Evolutionary conservation across 2,113 vertebrate genomes (phyloP).

Genomic region (Columbina picui): DNA sequence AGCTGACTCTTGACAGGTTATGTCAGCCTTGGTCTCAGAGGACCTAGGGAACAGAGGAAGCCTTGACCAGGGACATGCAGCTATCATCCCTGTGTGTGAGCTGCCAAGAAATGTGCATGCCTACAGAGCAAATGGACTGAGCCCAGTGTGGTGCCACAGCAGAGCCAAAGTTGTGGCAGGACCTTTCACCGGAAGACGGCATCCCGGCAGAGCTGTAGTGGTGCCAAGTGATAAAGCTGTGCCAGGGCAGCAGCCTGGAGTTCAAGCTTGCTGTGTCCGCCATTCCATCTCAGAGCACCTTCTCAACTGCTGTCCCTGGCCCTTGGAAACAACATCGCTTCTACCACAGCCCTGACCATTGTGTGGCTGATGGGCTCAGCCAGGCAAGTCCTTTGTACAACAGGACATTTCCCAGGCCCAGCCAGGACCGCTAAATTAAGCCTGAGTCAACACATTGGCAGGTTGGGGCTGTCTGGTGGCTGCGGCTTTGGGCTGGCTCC

Average conservation of each 20-base stretch:
- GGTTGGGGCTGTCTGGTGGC: background rate
- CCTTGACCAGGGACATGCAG: background rate
- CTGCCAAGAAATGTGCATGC: background rate
- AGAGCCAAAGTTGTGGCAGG: background rate
- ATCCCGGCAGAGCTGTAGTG: rapidly evolving
- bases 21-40: background rate
- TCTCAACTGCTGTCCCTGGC: background rate
- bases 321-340: background rate
- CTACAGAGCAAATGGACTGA: background rate
- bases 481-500: background rate
- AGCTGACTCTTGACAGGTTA: background rate
- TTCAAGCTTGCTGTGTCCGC: background rate
- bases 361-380: background rate
- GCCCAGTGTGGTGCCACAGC: rapidly evolving
- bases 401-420: background rate
- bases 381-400: background rate
- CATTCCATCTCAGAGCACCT: background rate
- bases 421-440: background rate
- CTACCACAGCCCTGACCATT: background rate
- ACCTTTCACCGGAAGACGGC: background rate
- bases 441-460: background rate
- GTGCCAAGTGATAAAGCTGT: background rate
- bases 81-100: background rate
- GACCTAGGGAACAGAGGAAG: background rate
- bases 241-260: background rate